Evolutionary conservation across 1,140 invertebrate genomes (phyloP).

Genomic region (Acromyrmex charruanus): DNA sequence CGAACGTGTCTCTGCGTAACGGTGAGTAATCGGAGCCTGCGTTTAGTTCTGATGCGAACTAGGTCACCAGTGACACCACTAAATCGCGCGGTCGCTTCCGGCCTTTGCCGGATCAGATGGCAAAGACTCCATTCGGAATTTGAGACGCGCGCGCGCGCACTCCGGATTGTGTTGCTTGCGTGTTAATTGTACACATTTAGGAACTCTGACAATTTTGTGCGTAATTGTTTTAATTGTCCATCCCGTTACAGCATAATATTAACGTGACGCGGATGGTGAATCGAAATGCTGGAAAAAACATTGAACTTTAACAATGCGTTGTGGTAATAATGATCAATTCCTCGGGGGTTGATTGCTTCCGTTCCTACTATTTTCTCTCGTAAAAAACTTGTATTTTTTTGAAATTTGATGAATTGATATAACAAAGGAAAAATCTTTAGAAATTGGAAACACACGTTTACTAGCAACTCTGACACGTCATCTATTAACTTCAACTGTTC

Average conservation of each 20-base stretch:
- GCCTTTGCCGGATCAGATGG: not conserved
- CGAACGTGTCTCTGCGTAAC: conserved; percentile 11
- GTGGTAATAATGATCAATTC: not conserved
- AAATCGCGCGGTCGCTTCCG: conserved; percentile 48
- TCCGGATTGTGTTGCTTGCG: not conserved
- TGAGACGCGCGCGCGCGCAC: conserved; percentile 24
- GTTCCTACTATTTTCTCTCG: not conserved
- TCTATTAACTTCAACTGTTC: not conserved
- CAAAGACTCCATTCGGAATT: conserved; percentile 36
- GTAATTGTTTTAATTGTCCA: not conserved
- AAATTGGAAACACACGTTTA: conserved; percentile 10
- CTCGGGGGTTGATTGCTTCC: not conserved
- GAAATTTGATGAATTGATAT: not conserved
- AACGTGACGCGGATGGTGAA: not conserved
- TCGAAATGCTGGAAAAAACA: not conserved
- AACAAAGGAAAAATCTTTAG: conserved; percentile 1
- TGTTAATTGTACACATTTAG: conserved; percentile 22
- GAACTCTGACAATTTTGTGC: not conserved
- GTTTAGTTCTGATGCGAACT: conserved; percentile 29
- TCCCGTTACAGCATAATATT: not conserved
- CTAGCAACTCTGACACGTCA: not conserved
- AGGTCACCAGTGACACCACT: conserved; percentile 33
- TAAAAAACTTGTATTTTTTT: not conserved
- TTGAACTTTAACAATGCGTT: conserved; percentile 6
- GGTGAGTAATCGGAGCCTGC: conserved; percentile 50